These are phyloP conservation scores for Zygaena filipendulae DNA, from an alignment of 2,888 invertebrate species.

Conservation along the genomic window DNA sequence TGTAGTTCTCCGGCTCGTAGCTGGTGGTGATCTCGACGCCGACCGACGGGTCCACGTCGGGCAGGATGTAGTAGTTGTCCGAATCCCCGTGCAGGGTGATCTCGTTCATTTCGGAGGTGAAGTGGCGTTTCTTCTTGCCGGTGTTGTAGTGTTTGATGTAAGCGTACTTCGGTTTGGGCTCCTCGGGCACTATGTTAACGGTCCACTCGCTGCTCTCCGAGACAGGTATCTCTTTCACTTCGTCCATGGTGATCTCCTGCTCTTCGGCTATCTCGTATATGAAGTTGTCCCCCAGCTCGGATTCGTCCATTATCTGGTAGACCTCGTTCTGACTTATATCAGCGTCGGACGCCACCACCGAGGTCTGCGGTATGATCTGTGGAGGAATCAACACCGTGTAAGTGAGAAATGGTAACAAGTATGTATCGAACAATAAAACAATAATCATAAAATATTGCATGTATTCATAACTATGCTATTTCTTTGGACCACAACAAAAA, in stretches of 20 bases:
- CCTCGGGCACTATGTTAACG: slow-evolving; percentile 49
- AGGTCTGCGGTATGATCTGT: slow-evolving; percentile 46
- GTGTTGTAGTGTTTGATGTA: slow-evolving; percentile 53
- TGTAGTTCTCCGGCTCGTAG: slow-evolving; percentile 52
- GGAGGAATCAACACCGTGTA: too few relatives aligned
- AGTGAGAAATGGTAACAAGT: too few relatives aligned
- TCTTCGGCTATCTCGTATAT: slow-evolving; percentile 62
- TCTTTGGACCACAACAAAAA: too few relatives aligned
- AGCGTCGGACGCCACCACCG: slow-evolving; percentile 18
- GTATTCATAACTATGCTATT: too few relatives aligned
- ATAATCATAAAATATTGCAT: too few relatives aligned
- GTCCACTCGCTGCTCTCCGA: slow-evolving; percentile 44
- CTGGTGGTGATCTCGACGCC: slow-evolving; percentile 55
- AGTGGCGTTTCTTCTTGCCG: slow-evolving; percentile 53
- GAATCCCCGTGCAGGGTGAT: slow-evolving; percentile 49
- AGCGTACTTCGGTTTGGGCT: slow-evolving; percentile 45
- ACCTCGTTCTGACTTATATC: slow-evolving; percentile 26
- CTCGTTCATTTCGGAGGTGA: slow-evolving; percentile 52
- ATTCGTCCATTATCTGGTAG: slow-evolving; percentile 42
- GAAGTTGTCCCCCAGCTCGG: slow-evolving; percentile 43
- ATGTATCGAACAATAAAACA: too few relatives aligned
- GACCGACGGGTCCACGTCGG: slow-evolving; percentile 52
- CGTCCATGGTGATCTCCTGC: slow-evolving; percentile 57
- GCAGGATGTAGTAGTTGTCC: slow-evolving; percentile 57
- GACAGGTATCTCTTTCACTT: slow-evolving; percentile 44